phyloP scores from a whole-genome alignment of 2,888 invertebrate genomes.

The Himalopsyche japonica region DNA sequence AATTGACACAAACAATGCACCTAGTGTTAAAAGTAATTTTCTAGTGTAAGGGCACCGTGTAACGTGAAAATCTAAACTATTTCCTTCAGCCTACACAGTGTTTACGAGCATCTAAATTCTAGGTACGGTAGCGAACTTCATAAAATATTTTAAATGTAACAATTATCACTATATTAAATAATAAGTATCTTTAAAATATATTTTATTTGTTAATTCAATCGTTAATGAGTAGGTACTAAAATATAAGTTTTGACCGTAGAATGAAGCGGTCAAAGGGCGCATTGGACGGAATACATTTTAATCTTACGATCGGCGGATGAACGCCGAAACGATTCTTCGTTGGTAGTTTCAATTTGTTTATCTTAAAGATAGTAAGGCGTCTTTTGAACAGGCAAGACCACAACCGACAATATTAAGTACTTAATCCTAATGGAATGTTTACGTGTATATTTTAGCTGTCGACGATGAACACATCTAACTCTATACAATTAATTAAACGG shows the following conservation, averaged over 20 bases:
- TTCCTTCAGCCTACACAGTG: conserved; percentile 20
- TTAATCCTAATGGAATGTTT: conserved; percentile 60
- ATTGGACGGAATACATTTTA: conserved; percentile 39
- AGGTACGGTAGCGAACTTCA: conserved; percentile 40
- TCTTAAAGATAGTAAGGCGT: conserved; percentile 43
- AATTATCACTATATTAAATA: conserved; percentile 34
- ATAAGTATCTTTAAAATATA: conserved; percentile 38
- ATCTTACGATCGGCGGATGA: conserved; percentile 8
- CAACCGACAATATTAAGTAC: conserved; percentile 62
- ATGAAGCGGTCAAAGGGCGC: conserved; percentile 29
- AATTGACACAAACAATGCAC: conserved; percentile 1
- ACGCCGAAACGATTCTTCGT: conserved; percentile 34
- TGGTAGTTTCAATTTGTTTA: conserved; percentile 37
- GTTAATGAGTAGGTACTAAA: conserved; percentile 37
- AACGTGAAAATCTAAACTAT: conserved; percentile 15
- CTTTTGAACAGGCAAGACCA: conserved; percentile 62
- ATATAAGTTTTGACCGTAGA: conserved; percentile 33
- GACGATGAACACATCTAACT: conserved; percentile 37
- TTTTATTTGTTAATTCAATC: conserved; percentile 32
- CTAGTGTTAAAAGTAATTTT: background rate
- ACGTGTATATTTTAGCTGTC: conserved; percentile 15
- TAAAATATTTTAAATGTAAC: conserved; percentile 40
- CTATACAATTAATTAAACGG: conserved; percentile 15
- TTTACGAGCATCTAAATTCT: conserved; percentile 36
- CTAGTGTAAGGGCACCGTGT: conserved; percentile 20